Conservation (phyloP, 2,797 vertebrate species). For the Carcharodon carcharias region DNA sequence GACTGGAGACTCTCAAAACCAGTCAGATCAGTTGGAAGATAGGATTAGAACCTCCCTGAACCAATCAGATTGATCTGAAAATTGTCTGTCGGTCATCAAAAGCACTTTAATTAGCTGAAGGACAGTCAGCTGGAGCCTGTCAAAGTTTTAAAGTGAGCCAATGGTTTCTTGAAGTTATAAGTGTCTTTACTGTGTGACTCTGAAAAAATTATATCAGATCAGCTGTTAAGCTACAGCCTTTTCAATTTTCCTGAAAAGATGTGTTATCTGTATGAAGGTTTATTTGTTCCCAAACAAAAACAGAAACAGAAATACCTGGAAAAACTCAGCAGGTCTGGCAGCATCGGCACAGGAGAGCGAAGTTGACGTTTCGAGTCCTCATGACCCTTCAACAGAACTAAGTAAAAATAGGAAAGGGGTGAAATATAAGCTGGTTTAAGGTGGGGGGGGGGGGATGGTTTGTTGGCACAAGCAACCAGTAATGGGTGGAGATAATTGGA, state of each 20-base stretch:
- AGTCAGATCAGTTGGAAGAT: not conserved
- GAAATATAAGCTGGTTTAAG: too few relatives aligned
- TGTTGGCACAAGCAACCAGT: too few relatives aligned
- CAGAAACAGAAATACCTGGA: too few relatives aligned
- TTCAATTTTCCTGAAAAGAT: not conserved
- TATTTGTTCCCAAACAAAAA: not conserved
- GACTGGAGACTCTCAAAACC: not conserved
- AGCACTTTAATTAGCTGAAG: not conserved
- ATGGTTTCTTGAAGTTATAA: not conserved
- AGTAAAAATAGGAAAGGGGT: too few relatives aligned
- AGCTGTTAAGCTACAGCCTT: not conserved
- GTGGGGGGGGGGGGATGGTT: too few relatives aligned
- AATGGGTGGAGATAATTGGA: too few relatives aligned
- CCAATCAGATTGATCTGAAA: not conserved
- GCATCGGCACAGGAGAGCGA: too few relatives aligned
- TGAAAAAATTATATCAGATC: not conserved
- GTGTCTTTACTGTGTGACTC: not conserved
- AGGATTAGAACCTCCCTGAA: not conserved
- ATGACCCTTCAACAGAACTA: too few relatives aligned
- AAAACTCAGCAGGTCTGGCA: too few relatives aligned
- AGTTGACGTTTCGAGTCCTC: too few relatives aligned
- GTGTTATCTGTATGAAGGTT: not conserved
- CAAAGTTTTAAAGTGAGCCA: not conserved
- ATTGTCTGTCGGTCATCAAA: not conserved
- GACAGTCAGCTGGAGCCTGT: not conserved